phyloP scores from a whole-genome alignment of 2,888 invertebrate species.

The Rugalucina vietnamica region DNA sequence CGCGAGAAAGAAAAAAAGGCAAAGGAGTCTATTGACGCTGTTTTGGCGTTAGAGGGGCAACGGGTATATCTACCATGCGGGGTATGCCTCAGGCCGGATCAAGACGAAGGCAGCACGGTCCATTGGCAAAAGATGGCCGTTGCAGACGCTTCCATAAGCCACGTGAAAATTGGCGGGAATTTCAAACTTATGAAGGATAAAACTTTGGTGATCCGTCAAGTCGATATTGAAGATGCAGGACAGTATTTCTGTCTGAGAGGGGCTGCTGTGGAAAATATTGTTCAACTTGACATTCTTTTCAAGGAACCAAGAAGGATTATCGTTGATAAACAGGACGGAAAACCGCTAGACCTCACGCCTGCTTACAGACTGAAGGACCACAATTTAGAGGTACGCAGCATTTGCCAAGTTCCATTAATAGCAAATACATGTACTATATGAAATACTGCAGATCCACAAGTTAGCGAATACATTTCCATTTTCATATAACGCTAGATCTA shows the following conservation, averaged over 20 bases:
- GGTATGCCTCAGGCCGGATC: slow-evolving; percentile 64
- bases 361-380: slow-evolving; percentile 83
- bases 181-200: slow-evolving; percentile 56
- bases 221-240: slow-evolving; percentile 71
- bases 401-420: no score
- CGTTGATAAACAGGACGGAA: slow-evolving; percentile 29
- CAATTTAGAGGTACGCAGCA: slow-evolving; percentile 63
- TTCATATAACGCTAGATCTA: no score
- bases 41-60: slow-evolving; percentile 74
- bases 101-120: slow-evolving; percentile 33
- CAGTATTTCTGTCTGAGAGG: slow-evolving; percentile 74
- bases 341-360: slow-evolving; percentile 34
- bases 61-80: slow-evolving; percentile 67
- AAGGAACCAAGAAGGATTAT: slow-evolving; percentile 61
- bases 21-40: slow-evolving; percentile 62
- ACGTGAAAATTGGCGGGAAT: slow-evolving; percentile 18
- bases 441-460: no score
- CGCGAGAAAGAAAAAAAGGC: slow-evolving; percentile 31
- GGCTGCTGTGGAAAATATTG: slow-evolving; percentile 69
- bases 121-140: slow-evolving; percentile 70
- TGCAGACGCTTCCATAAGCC: slow-evolving; percentile 54
- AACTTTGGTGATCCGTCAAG: slow-evolving; percentile 54
- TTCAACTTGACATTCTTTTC: slow-evolving; percentile 77
- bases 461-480: no score
- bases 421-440: no score